phyloP scores from a whole-genome alignment of 92 coral and sea anemone species.

The Pocillopora grandis region DNA sequence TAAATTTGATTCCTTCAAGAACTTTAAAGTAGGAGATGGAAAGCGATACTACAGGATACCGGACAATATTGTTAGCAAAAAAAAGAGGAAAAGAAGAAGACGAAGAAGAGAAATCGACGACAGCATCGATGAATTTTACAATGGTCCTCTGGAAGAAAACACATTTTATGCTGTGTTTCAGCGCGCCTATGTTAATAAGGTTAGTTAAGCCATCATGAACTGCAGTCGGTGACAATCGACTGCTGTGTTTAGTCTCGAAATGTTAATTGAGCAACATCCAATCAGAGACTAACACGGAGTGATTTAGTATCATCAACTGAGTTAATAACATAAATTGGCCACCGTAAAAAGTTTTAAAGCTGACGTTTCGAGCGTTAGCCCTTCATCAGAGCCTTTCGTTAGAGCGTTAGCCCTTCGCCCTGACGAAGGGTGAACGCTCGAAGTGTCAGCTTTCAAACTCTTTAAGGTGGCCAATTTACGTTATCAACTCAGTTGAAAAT shows the following conservation, averaged over 20 bases:
- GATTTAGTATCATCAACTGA: too few species aligned
- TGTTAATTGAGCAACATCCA: background rate
- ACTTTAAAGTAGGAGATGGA: conserved; percentile 65
- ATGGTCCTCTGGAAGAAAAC: conserved; percentile 69
- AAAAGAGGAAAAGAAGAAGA: conserved; percentile 43
- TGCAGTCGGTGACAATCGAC: too few species aligned
- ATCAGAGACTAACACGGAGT: background rate
- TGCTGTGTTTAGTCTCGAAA: too few species aligned
- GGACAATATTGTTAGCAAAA: background rate
- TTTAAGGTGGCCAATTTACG: too few species aligned
- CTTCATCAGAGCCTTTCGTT: too few species aligned
- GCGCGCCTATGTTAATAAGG: conserved; percentile 78
- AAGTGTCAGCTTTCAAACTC: too few species aligned
- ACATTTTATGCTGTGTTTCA: conserved; percentile 78
- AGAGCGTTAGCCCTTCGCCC: too few species aligned
- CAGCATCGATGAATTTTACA: conserved; percentile 46
- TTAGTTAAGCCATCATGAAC: background rate
- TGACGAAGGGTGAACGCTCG: too few species aligned
- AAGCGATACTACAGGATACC: background rate
- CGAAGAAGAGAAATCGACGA: background rate
- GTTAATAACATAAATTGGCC: too few species aligned
- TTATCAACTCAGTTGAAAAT: too few species aligned
- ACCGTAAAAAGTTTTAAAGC: too few species aligned
- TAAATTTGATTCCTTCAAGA: conserved; percentile 46
- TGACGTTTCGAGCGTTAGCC: too few species aligned